Evolutionary conservation across 2,797 vertebrate species (phyloP).

Genomic region (Gymnothorax javanicus): DNA sequence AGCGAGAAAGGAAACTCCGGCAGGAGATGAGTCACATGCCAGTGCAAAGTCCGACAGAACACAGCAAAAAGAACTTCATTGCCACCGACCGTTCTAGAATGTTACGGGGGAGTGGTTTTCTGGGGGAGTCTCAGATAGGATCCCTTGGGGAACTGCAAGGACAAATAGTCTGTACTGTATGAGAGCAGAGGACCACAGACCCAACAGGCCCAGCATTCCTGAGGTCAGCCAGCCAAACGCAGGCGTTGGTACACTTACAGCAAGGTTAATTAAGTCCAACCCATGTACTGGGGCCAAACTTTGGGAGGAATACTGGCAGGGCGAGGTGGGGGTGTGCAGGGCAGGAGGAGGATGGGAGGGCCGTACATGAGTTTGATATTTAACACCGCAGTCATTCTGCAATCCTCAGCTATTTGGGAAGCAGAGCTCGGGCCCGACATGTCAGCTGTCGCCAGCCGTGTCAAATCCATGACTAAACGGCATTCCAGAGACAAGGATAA

Average conservation of each 20-base stretch:
- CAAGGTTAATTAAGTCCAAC: neutral
- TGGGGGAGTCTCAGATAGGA: neutral
- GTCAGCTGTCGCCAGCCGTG: neutral
- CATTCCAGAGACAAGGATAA: neutral
- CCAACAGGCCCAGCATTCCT: neutral
- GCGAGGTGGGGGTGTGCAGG: neutral
- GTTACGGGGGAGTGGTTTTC: neutral
- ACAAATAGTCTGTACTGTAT: neutral
- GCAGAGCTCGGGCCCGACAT: no score
- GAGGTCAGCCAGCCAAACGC: neutral
- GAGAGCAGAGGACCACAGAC: neutral
- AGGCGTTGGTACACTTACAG: neutral
- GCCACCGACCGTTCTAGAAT: no score
- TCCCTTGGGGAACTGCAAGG: neutral
- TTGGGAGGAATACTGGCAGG: neutral
- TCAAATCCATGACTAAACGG: constrained; percentile 14
- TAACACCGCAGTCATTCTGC: neutral
- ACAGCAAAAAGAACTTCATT: no score
- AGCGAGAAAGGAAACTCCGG: neutral
- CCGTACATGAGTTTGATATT: neutral
- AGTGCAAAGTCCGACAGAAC: neutral
- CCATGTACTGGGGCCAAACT: neutral
- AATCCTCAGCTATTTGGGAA: neutral
- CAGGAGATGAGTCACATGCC: neutral
- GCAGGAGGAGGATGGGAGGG: neutral